Base-by-base conservation (phyloP, 1,140 invertebrate species). In the Drosophila ercepeae region DNA sequence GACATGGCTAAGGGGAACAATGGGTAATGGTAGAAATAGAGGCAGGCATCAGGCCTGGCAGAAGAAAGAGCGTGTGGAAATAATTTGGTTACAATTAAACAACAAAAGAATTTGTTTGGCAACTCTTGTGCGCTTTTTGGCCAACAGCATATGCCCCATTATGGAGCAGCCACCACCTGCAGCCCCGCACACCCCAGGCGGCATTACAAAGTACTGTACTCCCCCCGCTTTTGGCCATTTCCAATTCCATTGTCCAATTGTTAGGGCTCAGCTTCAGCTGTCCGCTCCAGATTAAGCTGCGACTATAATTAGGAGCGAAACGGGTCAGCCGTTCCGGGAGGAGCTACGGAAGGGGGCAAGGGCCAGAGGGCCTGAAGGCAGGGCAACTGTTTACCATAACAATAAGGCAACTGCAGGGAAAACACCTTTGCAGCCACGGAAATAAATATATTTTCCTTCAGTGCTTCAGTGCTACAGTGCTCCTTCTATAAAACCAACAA, bases 51-150 rank as follows among this genome's bases (percentile, higher is more conserved):
- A 8, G 27, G 29, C 9, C 29, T 3, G 36, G 41, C 46, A n/a
- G 16, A 71, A 36, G 64, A 70, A 68, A 61, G 70, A 89, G 84
- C 73, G 84, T 79, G 78, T 89, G 84, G 84, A 84, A 88, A 89
- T 84, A 89, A 89, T 89, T 89, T 89, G 84, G 79, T 89, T 81
- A 89, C 84, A 89, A 89, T 89, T 89, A 89, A 89, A 71, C 72
- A 88, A 89, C 84, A 89, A 89, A 89, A 89, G 84, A 89, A 89
- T 89, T 89, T 89, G 84, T 89, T 89, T 89, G 82, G 82, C 82
- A 88, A 88, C 82, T 86, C 77, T 71, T 61, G 73, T 18, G 77
- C 63, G 70, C 78, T 60, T 84, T 83, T 83, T 83, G 79, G 79
- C 79, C 79, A 83, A 83, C 79, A 84, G 75, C 36, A 44, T 32